Conservation (phyloP, 1,140 invertebrate genomes). For the Temnothorax nylanderi region DNA sequence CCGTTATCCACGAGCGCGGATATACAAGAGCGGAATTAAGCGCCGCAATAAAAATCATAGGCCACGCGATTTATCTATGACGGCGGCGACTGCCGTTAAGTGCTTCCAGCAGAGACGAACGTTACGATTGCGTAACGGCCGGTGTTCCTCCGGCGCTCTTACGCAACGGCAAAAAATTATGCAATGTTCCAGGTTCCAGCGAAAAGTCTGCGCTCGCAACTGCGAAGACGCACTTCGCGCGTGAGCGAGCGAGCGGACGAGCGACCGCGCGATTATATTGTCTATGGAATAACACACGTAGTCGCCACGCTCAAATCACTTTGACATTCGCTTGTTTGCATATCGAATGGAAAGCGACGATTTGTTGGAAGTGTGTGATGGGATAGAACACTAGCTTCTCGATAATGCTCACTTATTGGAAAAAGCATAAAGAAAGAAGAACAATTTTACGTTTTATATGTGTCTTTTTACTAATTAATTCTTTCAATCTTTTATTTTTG, state of each 20-base stretch:
- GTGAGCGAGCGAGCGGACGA: neutral
- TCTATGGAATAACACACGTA: neutral
- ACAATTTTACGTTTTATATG: neutral
- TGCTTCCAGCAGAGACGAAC: conserved; percentile 31
- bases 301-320: neutral
- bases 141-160: conserved; percentile 33
- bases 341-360: neutral
- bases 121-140: conserved; percentile 51
- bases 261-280: conserved; percentile 15
- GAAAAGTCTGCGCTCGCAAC: conserved; percentile 66
- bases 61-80: neutral
- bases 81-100: neutral
- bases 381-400: neutral
- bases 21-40: conserved; percentile 26
- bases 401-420: neutral
- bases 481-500: neutral
- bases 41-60: conserved; percentile 33
- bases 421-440: neutral
- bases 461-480: neutral
- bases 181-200: conserved; percentile 50
- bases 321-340: conserved; percentile 9
- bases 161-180: conserved; percentile 64
- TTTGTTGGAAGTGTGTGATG: too few relatives aligned
- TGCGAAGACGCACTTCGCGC: conserved; percentile 50
- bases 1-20: conserved; percentile 6